These are phyloP conservation scores for Bombus difficillimus DNA, from an alignment of 1,140 invertebrate genomes.

Conservation along the genomic window DNA sequence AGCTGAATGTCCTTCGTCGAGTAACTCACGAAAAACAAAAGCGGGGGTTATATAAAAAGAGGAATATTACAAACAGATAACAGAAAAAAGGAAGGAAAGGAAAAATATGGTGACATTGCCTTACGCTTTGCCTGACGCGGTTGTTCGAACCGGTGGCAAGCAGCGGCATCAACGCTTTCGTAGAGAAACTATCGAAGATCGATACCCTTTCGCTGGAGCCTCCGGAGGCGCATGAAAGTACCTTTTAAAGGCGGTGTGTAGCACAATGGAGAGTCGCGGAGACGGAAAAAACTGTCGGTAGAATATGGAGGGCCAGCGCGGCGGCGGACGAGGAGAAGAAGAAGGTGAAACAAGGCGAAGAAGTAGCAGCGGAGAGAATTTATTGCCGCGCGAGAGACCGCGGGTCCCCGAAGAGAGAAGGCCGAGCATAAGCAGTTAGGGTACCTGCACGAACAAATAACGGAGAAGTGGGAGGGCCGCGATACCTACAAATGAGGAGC, in stretches of 20 bases:
- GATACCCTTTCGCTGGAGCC: not conserved
- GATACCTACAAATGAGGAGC: constrained; percentile 62
- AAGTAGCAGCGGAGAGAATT: constrained; percentile 64
- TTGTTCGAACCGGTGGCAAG: not conserved
- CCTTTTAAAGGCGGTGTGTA: constrained; percentile 41
- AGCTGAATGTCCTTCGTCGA: not conserved
- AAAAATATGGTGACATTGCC: too few relatives aligned
- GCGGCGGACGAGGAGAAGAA: constrained; percentile 3
- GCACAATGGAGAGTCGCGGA: constrained; percentile 49
- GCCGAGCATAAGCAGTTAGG: constrained; percentile 59
- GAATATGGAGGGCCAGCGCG: constrained; percentile 37
- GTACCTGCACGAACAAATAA: constrained; percentile 63
- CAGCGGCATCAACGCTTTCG: not conserved
- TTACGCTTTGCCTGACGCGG: not conserved
- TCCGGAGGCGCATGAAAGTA: constrained; percentile 26
- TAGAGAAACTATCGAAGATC: constrained; percentile 31
- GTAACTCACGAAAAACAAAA: not conserved
- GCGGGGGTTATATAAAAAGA: not conserved
- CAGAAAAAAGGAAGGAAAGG: too few relatives aligned
- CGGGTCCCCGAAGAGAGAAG: constrained; percentile 50
- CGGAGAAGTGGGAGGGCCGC: constrained; percentile 43
- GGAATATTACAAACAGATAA: too few relatives aligned
- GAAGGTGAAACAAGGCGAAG: constrained; percentile 44
- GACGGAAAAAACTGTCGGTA: constrained; percentile 46
- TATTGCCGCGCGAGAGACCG: constrained; percentile 52